Conservation (phyloP, 2,888 invertebrate species). For the Mesopsocus fuscifrons region DNA sequence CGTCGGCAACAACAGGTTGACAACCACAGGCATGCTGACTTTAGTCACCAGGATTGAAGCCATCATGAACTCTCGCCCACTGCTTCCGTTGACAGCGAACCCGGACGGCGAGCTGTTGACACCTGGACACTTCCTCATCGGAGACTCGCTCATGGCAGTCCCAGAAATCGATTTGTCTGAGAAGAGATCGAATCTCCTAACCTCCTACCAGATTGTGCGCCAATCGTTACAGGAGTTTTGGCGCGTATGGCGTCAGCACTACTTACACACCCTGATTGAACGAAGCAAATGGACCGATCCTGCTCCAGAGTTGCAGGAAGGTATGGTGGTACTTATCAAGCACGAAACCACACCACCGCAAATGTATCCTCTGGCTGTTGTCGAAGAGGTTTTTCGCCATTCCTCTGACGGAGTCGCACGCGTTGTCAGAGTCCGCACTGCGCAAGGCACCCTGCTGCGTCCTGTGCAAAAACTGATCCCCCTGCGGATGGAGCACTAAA, state of each 20-base stretch:
- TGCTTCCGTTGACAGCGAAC: slow-evolving; percentile 13
- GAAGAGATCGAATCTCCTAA: slow-evolving; percentile 8
- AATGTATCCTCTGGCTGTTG: not conserved
- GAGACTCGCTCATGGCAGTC: slow-evolving; percentile 9
- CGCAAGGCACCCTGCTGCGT: not conserved
- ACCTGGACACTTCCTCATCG: slow-evolving; percentile 15
- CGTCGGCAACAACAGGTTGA: slow-evolving; percentile 11
- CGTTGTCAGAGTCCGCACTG: no score
- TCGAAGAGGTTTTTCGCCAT: not conserved
- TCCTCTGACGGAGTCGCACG: not conserved
- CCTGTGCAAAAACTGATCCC: not conserved
- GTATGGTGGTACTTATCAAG: not conserved
- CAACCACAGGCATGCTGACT: slow-evolving; percentile 15
- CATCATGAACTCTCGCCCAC: slow-evolving; percentile 15
- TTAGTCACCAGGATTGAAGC: slow-evolving; percentile 14
- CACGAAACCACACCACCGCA: not conserved
- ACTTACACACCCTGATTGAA: not conserved
- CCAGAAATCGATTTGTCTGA: slow-evolving; percentile 9
- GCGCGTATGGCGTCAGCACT: not conserved
- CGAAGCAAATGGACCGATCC: not conserved
- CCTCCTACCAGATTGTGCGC: slow-evolving; percentile 1
- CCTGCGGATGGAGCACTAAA: not conserved
- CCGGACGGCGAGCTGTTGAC: slow-evolving; percentile 14
- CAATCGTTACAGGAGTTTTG: not conserved
- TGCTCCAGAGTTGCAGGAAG: not conserved